Conservation (phyloP, 2,797 vertebrate species). For the Erethizon dorsatum region DNA sequence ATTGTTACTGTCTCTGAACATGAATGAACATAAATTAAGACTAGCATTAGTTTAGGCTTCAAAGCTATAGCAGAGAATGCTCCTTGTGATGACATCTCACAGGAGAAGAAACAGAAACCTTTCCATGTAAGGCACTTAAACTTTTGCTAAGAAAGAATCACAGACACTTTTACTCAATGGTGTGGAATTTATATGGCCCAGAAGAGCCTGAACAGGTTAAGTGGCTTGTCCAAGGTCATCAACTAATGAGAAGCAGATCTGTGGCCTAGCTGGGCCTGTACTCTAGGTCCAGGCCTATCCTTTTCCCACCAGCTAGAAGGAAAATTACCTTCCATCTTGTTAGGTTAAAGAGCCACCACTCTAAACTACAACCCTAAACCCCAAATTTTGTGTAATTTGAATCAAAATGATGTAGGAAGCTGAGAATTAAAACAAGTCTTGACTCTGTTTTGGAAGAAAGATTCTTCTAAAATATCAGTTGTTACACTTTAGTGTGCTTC, state of each 20-base stretch:
- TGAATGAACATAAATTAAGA: conserved; percentile 42
- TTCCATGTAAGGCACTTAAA: conserved; percentile 57
- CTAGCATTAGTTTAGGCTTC: conserved; percentile 14
- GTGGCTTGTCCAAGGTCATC: conserved; percentile 61
- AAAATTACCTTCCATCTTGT: background rate
- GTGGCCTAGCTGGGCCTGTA: background rate
- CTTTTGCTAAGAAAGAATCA: conserved; percentile 55
- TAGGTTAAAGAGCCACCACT: background rate
- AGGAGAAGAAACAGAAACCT: conserved; percentile 66
- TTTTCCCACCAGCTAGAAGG: background rate
- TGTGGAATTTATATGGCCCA: background rate
- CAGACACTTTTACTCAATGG: conserved; percentile 53
- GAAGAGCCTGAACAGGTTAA: conserved; percentile 62
- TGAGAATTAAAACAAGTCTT: background rate
- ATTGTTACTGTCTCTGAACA: conserved; percentile 36
- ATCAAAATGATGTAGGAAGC: background rate
- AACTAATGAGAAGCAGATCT: conserved; percentile 58
- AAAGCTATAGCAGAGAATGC: background rate
- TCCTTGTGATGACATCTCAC: conserved; percentile 6
- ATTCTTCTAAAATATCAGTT: background rate
- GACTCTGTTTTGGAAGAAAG: background rate
- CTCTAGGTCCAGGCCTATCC: background rate
- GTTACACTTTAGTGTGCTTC: background rate
- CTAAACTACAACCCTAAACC: background rate
- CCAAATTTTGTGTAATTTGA: conserved; percentile 20